Evolutionary conservation across 2,113 vertebrate species (phyloP), one percentile per base, ranked within the genome.

Genomic region (Paramormyrops kingsleyae): DNA sequence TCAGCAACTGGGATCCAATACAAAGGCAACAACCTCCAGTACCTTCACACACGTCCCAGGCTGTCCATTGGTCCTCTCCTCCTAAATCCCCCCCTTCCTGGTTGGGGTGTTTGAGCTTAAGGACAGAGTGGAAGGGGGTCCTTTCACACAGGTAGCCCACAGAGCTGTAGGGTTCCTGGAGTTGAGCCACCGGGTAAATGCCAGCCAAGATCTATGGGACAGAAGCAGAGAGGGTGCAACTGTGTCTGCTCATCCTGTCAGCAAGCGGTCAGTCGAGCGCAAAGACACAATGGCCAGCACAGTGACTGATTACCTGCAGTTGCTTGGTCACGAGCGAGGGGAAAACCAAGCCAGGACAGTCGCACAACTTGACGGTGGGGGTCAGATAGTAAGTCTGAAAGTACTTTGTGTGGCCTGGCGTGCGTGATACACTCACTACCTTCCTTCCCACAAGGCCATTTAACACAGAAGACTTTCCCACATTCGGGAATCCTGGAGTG

Each of bases 311-410:
- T 89, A 97, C 98, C 97, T 98, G 98, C 27, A 97, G 92, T 44
- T 97, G 97, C 31, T 94, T 96, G 84, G 95, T 94, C 5, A 98
- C 97, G 1, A 92, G 93, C 0, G 97, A 98, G 1, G 98, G 98
- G 92, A 99, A 98, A 88, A 98, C 96, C 6, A 99, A 96, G 44
- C 98, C 98, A 0, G 98, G 98, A 91, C 98, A 99, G 94, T 98
- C 98, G 4, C 97, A 99, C 19, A 99, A 96, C 88, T 97, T 97
- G 74, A 99, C 97, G 0, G 96, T 95, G 13, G 96, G 96, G 1
- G 97, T 97, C 93, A 99, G 97, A 94, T 97, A 99, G 93, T 99
- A 98, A 2, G 98, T 99, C 95, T 99, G 98, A 93, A 99, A 99
- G 91, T 99, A 99, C 90, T 98, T 97, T 39, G 98, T 99, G 93